phyloP scores from a whole-genome alignment of 2,888 invertebrate species.

The Macaria notata region DNA sequence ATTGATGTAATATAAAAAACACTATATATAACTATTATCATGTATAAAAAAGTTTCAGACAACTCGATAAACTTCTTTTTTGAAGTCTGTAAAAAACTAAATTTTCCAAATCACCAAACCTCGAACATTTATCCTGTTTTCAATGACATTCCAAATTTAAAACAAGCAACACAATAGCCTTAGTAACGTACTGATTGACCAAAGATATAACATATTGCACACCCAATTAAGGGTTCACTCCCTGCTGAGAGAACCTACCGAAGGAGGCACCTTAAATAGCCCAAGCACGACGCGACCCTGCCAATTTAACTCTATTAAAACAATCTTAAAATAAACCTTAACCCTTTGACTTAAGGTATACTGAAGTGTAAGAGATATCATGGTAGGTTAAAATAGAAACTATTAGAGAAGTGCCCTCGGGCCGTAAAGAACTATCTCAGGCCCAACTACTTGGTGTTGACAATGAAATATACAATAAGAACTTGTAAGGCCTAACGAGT shows the following conservation, averaged over 20 bases:
- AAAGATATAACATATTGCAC: slow-evolving; percentile 69
- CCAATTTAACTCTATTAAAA: slow-evolving; percentile 32
- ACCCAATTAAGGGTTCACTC: slow-evolving; percentile 76
- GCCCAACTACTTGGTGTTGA: slow-evolving; percentile 61
- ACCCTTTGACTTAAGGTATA: slow-evolving; percentile 27
- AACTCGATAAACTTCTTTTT: no score
- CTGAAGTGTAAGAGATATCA: slow-evolving; percentile 27
- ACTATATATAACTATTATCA: no score
- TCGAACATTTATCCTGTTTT: slow-evolving; percentile 16
- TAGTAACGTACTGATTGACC: slow-evolving; percentile 28
- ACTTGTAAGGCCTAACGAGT: slow-evolving; percentile 24
- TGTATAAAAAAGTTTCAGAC: no score
- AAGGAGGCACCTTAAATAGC: slow-evolving; percentile 70
- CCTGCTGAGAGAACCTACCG: slow-evolving; percentile 71
- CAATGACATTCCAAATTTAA: slow-evolving; percentile 28
- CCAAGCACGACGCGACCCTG: slow-evolving; percentile 68
- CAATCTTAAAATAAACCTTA: slow-evolving; percentile 38
- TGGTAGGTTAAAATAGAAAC: slow-evolving; percentile 58
- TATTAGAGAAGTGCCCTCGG: slow-evolving; percentile 66
- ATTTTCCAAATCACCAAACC: neutral
- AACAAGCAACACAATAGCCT: slow-evolving; percentile 31
- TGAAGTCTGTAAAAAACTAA: no score
- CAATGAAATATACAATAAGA: slow-evolving; percentile 60
- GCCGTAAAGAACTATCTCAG: slow-evolving; percentile 64
- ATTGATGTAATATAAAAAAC: no score